phyloP scores from a whole-genome alignment of 2,797 vertebrate genomes.

The Nannoperca australis region DNA sequence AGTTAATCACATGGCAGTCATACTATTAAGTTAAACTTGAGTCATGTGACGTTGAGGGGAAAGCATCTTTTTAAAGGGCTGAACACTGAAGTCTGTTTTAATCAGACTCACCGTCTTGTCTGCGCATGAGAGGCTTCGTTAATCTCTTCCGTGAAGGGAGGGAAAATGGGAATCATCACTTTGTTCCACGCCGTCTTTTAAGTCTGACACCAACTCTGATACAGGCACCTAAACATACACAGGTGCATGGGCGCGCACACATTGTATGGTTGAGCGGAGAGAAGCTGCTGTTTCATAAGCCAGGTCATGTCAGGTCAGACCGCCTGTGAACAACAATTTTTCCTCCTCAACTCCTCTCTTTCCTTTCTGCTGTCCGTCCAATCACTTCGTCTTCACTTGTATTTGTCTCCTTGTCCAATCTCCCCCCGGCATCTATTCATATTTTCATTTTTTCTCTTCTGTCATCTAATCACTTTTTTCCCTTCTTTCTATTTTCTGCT shows the following conservation, averaged over 20 bases:
- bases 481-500: slow-evolving; percentile 42
- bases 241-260: slow-evolving; percentile 15
- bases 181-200: slow-evolving; percentile 66
- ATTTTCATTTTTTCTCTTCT: slow-evolving; percentile 19
- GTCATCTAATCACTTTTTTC: slow-evolving; percentile 27
- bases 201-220: slow-evolving; percentile 24
- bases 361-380: slow-evolving; percentile 18
- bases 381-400: slow-evolving; percentile 29
- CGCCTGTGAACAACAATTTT: slow-evolving; percentile 45
- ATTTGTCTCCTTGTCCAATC: slow-evolving; percentile 30
- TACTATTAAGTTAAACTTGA: slow-evolving; percentile 22
- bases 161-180: slow-evolving; percentile 62
- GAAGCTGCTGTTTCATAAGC: slow-evolving; percentile 62
- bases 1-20: slow-evolving; percentile 54
- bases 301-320: slow-evolving; percentile 63
- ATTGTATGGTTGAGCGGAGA: slow-evolving; percentile 46
- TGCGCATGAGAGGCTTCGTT: slow-evolving; percentile 55
- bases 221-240: slow-evolving; percentile 19
- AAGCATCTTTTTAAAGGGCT: slow-evolving; percentile 18
- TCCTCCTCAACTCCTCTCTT: slow-evolving; percentile 23
- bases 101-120: slow-evolving; percentile 54
- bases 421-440: slow-evolving; percentile 50
- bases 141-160: slow-evolving; percentile 50
- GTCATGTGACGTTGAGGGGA: slow-evolving; percentile 43
- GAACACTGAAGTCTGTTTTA: slow-evolving; percentile 40